Evolutionary conservation across 53 echinoderm and acorn worm species (phyloP), one percentile per base, ranked within the genome.

Genomic region (Hippasteria phrygiana): DNA sequence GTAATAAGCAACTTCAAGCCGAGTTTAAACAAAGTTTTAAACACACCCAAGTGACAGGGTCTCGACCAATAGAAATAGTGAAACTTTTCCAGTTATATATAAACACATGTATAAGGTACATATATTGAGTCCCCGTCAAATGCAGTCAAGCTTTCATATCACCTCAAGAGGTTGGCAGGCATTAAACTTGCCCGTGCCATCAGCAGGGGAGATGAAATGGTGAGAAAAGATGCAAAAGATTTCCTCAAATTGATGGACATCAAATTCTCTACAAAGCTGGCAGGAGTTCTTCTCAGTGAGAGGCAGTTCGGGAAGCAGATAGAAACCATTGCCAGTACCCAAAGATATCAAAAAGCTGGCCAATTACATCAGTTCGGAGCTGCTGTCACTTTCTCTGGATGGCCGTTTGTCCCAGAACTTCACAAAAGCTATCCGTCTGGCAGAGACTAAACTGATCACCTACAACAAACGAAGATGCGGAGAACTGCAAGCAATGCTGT

Each of bases 251-350:
- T 93, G 20, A 90, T 85, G 78, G 50, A 43, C 13, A 66, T 93
- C 7, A 55, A 93, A 43, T 93, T 89, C 86, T 84, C 89, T n/a
- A 93, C 89, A 48, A 93, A 93, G 87, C 41, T 93, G 39, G 83
- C 89, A 74, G 37, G 88, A 59, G 89, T 88, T 34, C 1, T 88
- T 4, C 88, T 92, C 8, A 69, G 55, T 37, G 80, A 80, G 62
- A 88, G 88, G 22, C 45, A 55, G 54, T 45, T 75, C 20, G 79
- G 38, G 20, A 69, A 80, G 22, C 77, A 55, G 2, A n/a, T n/a
- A n/a, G n/a, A 71, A 54, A 45, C 62, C 87, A 22, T 34, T 92
- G 62, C 92, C 92, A 83, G 34, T 92, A 13, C 92, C 92, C 16
- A 78, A 53, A 31, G 88, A 92, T 37, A 71, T 88, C 16, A 41